These are phyloP conservation scores for Agraylea sexmaculata DNA, from an alignment of 1,140 invertebrate genomes.

Conservation along the genomic window DNA sequence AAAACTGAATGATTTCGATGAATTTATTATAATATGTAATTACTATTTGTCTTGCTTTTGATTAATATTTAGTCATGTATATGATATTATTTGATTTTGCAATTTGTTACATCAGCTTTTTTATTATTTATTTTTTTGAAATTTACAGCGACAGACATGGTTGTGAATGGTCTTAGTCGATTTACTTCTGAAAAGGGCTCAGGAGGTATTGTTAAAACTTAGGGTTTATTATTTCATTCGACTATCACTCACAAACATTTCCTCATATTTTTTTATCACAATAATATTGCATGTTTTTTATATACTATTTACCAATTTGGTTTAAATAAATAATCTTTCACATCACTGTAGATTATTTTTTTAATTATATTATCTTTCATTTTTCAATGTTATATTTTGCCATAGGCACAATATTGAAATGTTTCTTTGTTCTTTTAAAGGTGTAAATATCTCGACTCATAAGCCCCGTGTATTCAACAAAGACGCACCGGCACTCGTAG, in stretches of 20 bases:
- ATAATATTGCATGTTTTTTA: neutral
- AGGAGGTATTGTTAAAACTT: too few relatives aligned
- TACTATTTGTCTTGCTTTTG: conserved; percentile 5
- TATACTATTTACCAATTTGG: neutral
- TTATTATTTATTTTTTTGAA: conserved; percentile 1
- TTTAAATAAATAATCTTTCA: neutral
- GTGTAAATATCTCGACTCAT: conserved; percentile 56
- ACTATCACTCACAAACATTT: too few relatives aligned
- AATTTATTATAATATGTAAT: too few relatives aligned
- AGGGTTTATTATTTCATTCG: too few relatives aligned
- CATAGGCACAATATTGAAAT: neutral
- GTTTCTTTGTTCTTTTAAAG: conserved; percentile 26
- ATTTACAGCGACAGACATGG: too few relatives aligned
- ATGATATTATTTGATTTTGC: neutral
- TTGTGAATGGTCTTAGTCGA: too few relatives aligned
- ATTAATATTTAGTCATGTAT: conserved; percentile 12
- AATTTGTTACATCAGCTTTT: neutral
- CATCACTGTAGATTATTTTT: neutral
- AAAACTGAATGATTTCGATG: too few relatives aligned
- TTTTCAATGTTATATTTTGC: neutral
- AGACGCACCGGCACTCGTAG: conserved; percentile 34
- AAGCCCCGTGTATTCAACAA: conserved; percentile 54
- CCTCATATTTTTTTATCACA: neutral
- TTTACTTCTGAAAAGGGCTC: too few relatives aligned
- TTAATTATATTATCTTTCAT: neutral